Evolutionary conservation across 2,113 vertebrate genomes (phyloP).

Genomic region (Lepisosteus osseus): DNA sequence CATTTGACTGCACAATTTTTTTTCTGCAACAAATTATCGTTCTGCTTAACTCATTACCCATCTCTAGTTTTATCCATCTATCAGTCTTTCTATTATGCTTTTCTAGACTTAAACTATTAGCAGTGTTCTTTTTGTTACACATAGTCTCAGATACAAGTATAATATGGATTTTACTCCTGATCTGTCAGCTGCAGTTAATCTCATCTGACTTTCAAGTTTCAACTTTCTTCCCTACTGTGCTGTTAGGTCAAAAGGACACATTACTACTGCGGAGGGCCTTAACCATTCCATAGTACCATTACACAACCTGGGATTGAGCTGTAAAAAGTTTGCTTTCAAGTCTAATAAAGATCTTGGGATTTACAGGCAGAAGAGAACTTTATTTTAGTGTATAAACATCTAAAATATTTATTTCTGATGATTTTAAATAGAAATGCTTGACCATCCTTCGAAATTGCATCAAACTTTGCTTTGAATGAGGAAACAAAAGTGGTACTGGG

Average conservation of each 20-base stretch:
- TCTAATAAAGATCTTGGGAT: too few relatives aligned
- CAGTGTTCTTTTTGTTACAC: background rate
- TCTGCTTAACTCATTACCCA: background rate
- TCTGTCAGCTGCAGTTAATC: slow-evolving; percentile 8
- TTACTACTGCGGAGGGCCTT: background rate
- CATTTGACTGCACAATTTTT: slow-evolving; percentile 23
- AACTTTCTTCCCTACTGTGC: background rate
- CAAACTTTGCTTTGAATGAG: too few relatives aligned
- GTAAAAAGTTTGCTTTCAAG: too few relatives aligned
- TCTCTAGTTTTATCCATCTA: too few relatives aligned
- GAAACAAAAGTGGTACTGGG: too few relatives aligned
- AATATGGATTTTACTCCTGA: slow-evolving; percentile 5
- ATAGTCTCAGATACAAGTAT: background rate
- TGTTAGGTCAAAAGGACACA: slow-evolving; percentile 2
- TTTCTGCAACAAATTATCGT: slow-evolving; percentile 14
- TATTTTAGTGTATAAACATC: too few relatives aligned
- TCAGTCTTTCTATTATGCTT: too few relatives aligned
- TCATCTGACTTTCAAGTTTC: background rate
- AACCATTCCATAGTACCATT: background rate
- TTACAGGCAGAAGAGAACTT: too few relatives aligned
- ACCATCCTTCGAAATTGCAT: too few relatives aligned
- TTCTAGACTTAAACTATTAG: background rate
- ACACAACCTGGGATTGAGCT: background rate
- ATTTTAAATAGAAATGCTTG: too few relatives aligned
- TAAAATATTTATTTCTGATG: too few relatives aligned